Percentiles rank a stretch among this genome's conserved stretches.
phyloP scores from a whole-genome alignment of 2,797 vertebrate genomes.

The Arvicola amphibius region DNA sequence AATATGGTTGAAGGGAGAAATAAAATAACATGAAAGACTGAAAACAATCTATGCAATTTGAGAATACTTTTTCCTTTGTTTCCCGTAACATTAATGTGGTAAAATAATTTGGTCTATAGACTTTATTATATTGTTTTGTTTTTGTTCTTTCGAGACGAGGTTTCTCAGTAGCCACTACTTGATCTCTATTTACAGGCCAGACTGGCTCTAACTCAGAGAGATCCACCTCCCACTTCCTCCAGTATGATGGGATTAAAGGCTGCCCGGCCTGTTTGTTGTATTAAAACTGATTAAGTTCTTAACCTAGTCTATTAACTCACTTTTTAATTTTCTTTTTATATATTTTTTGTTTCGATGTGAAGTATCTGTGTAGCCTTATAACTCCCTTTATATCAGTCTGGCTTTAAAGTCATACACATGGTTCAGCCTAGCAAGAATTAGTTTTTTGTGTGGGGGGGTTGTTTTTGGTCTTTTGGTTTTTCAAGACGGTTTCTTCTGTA shows the following conservation, averaged over 20 bases:
- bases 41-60: too few species aligned
- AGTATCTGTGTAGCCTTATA: not conserved
- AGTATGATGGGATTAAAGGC: too few species aligned
- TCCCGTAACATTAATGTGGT: too few species aligned
- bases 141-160: too few species aligned
- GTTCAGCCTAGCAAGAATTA: not conserved
- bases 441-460: too few species aligned
- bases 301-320: not conserved
- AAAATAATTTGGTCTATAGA: not conserved
- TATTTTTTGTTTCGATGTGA: not conserved
- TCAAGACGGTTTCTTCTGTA: too few species aligned
- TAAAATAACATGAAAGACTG: not conserved
- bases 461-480: too few species aligned
- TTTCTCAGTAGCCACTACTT: too few species aligned
- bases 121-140: not conserved
- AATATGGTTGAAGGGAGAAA: not conserved
- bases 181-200: too few species aligned
- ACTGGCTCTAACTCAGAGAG: too few species aligned
- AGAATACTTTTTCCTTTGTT: too few species aligned
- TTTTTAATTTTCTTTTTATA: not conserved
- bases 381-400: not conserved
- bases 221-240: too few species aligned
- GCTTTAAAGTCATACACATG: not conserved
- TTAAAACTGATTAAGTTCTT: not conserved
- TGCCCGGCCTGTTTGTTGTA: not conserved